These are phyloP conservation scores for Lota lota DNA, from an alignment of 2,113 vertebrate genomes.

Conservation along the genomic window DNA sequence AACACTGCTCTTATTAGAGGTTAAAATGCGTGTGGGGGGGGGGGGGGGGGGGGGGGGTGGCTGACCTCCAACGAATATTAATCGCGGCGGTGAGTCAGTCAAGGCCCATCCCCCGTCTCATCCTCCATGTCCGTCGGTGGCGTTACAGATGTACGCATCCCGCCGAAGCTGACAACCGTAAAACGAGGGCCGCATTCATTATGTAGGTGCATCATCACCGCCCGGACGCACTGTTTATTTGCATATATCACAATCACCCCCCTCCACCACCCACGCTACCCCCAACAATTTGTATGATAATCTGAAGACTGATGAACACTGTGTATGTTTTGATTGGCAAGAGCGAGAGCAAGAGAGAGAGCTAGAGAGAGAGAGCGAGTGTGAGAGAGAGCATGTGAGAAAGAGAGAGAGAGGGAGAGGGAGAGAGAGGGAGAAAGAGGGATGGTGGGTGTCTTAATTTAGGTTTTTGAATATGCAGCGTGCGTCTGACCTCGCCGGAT, in stretches of 20 bases:
- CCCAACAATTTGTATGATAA: slow-evolving; percentile 63
- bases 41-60: too few relatives aligned
- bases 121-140: slow-evolving; percentile 55
- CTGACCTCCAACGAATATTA: slow-evolving; percentile 45
- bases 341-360: slow-evolving; percentile 4
- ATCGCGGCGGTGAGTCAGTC: slow-evolving; percentile 51
- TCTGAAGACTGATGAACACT: slow-evolving; percentile 46
- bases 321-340: slow-evolving; percentile 45
- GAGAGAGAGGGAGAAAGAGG: slow-evolving; percentile 12
- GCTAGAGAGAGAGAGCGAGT: slow-evolving; percentile 10
- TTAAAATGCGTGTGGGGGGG: too few relatives aligned
- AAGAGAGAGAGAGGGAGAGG: slow-evolving; percentile 1
- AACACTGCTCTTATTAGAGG: too few relatives aligned
- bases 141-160: slow-evolving; percentile 56
- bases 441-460: slow-evolving; percentile 51
- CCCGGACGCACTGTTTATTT: slow-evolving; percentile 43
- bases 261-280: background rate
- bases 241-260: slow-evolving; percentile 55
- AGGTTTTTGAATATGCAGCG: slow-evolving; percentile 68
- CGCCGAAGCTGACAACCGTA: slow-evolving; percentile 11
- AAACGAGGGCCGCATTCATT: slow-evolving; percentile 66
- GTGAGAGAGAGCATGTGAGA: background rate
- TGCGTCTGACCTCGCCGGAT: slow-evolving; percentile 59
- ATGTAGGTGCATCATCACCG: slow-evolving; percentile 57
- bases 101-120: slow-evolving; percentile 44